phyloP scores from a whole-genome alignment of 35 echinoderm and acorn worm genomes.

The Apostichopus japonicus region DNA sequence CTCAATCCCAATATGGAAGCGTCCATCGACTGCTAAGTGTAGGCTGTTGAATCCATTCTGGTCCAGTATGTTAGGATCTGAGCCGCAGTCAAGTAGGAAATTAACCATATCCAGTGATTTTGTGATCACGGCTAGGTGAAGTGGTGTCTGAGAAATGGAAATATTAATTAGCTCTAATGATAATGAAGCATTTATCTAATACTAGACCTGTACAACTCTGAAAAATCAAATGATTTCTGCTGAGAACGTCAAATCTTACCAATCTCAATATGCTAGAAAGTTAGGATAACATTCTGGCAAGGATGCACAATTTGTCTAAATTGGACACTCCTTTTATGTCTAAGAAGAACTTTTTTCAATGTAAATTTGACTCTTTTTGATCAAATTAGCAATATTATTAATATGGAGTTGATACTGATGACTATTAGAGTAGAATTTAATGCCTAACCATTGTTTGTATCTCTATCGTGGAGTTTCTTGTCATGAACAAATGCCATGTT shows the following conservation, averaged over 20 bases:
- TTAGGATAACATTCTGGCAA: too few relatives aligned
- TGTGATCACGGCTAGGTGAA: slow-evolving; percentile 87
- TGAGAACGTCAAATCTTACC: background rate
- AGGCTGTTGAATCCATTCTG: slow-evolving; percentile 77
- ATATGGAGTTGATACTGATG: too few relatives aligned
- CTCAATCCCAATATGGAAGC: slow-evolving; percentile 24
- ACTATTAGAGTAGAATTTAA: too few relatives aligned
- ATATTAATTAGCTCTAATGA: background rate
- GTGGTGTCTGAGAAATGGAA: slow-evolving; percentile 69
- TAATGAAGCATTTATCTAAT: background rate
- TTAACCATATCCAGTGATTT: slow-evolving; percentile 71
- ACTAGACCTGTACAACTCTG: background rate
- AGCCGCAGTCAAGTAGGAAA: slow-evolving; percentile 72
- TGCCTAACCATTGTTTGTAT: too few relatives aligned
- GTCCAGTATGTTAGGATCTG: slow-evolving; percentile 81
- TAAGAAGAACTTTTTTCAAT: too few relatives aligned
- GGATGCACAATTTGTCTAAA: too few relatives aligned
- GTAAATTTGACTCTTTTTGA: too few relatives aligned
- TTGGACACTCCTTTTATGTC: too few relatives aligned
- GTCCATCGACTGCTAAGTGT: slow-evolving; percentile 69
- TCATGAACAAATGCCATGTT: too few relatives aligned
- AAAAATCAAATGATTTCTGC: background rate
- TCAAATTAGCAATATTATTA: too few relatives aligned
- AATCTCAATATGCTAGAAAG: too few relatives aligned
- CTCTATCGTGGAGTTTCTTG: too few relatives aligned